Conservation (phyloP, 2,797 vertebrate genomes). For the Lateolabrax maculatus region DNA sequence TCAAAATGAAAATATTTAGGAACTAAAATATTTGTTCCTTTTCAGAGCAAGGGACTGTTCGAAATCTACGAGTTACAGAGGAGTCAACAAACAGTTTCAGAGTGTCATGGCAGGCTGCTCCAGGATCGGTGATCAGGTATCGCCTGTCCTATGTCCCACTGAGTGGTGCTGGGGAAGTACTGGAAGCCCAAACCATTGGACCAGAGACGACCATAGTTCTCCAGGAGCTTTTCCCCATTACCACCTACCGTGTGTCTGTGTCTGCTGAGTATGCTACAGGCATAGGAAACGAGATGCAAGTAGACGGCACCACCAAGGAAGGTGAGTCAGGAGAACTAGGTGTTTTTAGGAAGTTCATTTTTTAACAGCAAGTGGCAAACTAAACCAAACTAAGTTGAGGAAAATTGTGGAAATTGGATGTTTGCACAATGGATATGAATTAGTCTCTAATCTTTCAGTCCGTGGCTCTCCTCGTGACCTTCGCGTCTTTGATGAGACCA, state of each 20-base stretch:
- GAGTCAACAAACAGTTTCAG: conserved; percentile 93
- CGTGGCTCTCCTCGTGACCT: conserved; percentile 93
- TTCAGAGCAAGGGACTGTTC: conserved; percentile 89
- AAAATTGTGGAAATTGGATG: background rate
- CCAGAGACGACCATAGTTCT: conserved; percentile 83
- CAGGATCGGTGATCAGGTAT: conserved; percentile 93
- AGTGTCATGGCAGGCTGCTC: conserved; percentile 92
- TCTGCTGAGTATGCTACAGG: conserved; percentile 83
- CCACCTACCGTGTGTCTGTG: conserved; percentile 87
- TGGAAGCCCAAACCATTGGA: conserved; percentile 79
- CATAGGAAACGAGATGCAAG: conserved; percentile 77
- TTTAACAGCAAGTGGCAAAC: background rate
- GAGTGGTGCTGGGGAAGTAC: conserved; percentile 78
- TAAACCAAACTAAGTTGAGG: too few species aligned
- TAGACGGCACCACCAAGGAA: conserved; percentile 88
- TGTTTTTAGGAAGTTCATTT: background rate
- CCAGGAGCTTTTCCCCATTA: conserved; percentile 84
- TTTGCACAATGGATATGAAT: background rate
- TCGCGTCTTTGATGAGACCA: conserved; percentile 91
- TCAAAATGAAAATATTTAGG: background rate
- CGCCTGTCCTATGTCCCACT: conserved; percentile 89
- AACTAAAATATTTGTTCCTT: conserved; percentile 26
- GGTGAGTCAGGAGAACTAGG: conserved; percentile 68
- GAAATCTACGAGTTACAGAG: conserved; percentile 91
- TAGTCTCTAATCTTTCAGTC: conserved; percentile 79